Base-by-base conservation (phyloP, 2,113 vertebrate species). In the Ornithorhynchus anatinus region DNA sequence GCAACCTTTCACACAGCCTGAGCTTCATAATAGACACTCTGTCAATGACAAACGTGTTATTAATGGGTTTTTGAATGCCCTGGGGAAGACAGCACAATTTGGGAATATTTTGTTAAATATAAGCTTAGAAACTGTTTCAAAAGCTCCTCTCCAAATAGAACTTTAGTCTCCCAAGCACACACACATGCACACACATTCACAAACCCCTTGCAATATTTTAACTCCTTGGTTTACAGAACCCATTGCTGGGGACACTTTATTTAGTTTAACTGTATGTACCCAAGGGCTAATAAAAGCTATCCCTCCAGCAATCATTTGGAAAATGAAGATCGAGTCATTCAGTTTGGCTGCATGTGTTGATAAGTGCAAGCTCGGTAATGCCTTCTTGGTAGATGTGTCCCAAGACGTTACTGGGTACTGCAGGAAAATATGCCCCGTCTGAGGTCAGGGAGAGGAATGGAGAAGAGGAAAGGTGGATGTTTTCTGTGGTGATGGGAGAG, bases 11-110 rank as follows among this genome's bases (percentile, higher is more conserved):
- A 78, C 81, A 74, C 57, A 76, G 75, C 59, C 83, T 70, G 81
- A 83, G 75, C 50, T 45, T 77, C 58, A 10, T 76, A 87, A 86
- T 14, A 89, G 83, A 78, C 82, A 72, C 29, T 85, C 82, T 71
- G 72, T 87, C 84, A 82, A 70, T 44, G 79, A 80, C 75, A 81
- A 84, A 86, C 81, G 53, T 70, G 42, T 72, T 84, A 86, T 86
- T 89, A 86, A 85, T 91, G 84, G 84, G 35, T 82, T 89, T 81
- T 79, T 45, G 52, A 77, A 75, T 61, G 62, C 72, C 82, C 86
- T 80, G 63, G 77, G 59, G 87, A n/a, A 87, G 79, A 75, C 43
- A 60, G 64, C 40, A 57, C 56, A 63, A 82, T 82, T 87, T 86
- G 76, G 70, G 75, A 84, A 63, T 56, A 22, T 79, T 84, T 70